phyloP scores from a whole-genome alignment of 2,797 vertebrate genomes.

The Poecile montanus region DNA sequence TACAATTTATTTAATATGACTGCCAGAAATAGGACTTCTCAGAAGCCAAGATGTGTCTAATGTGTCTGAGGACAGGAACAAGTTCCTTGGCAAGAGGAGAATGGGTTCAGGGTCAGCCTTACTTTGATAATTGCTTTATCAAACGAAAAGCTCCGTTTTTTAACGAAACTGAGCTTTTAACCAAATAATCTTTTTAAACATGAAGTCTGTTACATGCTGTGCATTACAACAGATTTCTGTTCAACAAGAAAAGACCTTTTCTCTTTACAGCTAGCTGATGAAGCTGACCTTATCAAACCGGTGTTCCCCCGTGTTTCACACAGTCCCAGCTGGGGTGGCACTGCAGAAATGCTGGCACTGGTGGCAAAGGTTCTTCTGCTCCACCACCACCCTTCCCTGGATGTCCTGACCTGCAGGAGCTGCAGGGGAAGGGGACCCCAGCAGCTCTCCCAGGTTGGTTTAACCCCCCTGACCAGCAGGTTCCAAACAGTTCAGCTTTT shows the following conservation, averaged over 20 bases:
- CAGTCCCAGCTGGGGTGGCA: background rate
- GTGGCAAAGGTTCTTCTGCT: background rate
- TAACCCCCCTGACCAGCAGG: background rate
- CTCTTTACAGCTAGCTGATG: background rate
- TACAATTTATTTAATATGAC: constrained; percentile 9
- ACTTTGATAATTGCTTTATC: background rate
- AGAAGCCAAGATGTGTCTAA: background rate
- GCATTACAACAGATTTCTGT: background rate
- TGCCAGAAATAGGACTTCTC: background rate
- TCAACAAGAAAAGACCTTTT: background rate
- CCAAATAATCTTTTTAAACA: background rate
- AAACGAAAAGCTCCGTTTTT: too few relatives aligned
- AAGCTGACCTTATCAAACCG: background rate
- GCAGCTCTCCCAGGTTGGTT: background rate
- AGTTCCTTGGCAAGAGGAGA: background rate
- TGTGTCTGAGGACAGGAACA: background rate
- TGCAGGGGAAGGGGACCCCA: background rate
- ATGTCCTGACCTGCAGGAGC: background rate
- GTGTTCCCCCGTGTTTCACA: background rate
- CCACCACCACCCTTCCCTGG: background rate
- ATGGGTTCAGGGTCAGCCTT: background rate
- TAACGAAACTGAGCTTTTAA: background rate
- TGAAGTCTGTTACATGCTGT: background rate
- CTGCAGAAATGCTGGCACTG: background rate
- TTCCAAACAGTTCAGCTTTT: background rate